Evolutionary conservation across 2,113 vertebrate genomes (phyloP).

Genomic region (Petromus typicus): DNA sequence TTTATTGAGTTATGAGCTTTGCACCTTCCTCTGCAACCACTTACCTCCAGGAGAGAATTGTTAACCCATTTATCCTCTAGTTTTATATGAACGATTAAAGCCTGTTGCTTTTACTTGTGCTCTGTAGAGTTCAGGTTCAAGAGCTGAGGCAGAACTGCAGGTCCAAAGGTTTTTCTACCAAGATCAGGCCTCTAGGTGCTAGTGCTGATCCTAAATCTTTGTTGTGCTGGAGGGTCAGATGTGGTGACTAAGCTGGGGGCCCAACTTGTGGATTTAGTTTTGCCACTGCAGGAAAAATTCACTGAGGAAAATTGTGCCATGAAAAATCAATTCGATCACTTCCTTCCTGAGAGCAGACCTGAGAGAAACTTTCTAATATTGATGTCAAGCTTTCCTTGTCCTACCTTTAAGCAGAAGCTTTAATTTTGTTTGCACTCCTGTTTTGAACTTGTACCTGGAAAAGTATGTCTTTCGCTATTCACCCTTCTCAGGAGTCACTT

Average conservation of each 20-base stretch:
- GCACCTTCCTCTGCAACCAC: slow-evolving; percentile 71
- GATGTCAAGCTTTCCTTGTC: slow-evolving; percentile 78
- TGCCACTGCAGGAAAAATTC: slow-evolving; percentile 41
- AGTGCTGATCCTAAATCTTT: background rate
- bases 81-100: slow-evolving; percentile 39
- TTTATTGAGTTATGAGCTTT: slow-evolving; percentile 69
- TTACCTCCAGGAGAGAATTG: slow-evolving; percentile 10
- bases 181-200: slow-evolving; percentile 33
- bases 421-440: slow-evolving; percentile 88
- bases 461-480: slow-evolving; percentile 88
- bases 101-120: slow-evolving; percentile 46
- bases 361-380: slow-evolving; percentile 75
- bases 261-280: slow-evolving; percentile 15
- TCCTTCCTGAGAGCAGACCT: slow-evolving; percentile 65
- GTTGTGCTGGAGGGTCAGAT: background rate
- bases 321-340: slow-evolving; percentile 72
- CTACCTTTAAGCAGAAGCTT: slow-evolving; percentile 85
- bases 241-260: slow-evolving; percentile 34
- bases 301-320: slow-evolving; percentile 75
- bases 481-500: slow-evolving; percentile 85
- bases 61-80: slow-evolving; percentile 62
- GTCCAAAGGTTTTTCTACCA: slow-evolving; percentile 55
- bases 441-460: slow-evolving; percentile 89
- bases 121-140: slow-evolving; percentile 72
- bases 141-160: slow-evolving; percentile 75